A percentile compares a stretch with the other conserved stretches of the same genome.
Conservation (phyloP, 1,140 invertebrate genomes). For the Macrotrachela quadricornifera region DNA sequence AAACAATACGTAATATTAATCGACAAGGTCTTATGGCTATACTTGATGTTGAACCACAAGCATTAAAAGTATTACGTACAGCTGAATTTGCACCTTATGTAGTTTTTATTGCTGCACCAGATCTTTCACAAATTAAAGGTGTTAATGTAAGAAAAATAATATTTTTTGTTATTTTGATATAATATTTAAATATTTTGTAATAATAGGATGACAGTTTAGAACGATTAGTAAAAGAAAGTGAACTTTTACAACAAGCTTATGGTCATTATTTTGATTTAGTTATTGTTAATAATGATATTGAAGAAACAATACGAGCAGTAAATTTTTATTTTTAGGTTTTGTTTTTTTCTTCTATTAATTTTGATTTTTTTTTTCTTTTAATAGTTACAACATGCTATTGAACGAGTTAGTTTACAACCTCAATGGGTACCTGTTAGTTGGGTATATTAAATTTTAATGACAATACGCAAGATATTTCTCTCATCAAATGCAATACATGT, state of each 20-base stretch:
- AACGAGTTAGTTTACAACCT: slow-evolving; percentile 61
- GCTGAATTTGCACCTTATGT: slow-evolving; percentile 86
- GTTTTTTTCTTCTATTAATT: too few relatives aligned
- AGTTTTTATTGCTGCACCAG: slow-evolving; percentile 86
- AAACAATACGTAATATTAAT: slow-evolving; percentile 89
- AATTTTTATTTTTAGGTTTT: too few relatives aligned
- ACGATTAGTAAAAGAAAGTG: slow-evolving; percentile 75
- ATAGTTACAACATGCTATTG: slow-evolving; percentile 63
- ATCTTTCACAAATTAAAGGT: slow-evolving; percentile 68
- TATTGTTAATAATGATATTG: slow-evolving; percentile 96
- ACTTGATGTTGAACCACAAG: slow-evolving; percentile 73
- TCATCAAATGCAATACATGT: too few relatives aligned
- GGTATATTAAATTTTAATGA: slow-evolving; percentile 20
- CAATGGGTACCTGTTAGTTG: slow-evolving; percentile 58
- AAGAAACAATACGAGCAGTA: slow-evolving; percentile 64
- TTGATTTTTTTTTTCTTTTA: too few relatives aligned
- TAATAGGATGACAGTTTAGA: slow-evolving; percentile 59
- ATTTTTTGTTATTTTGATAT: too few relatives aligned
- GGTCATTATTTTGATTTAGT: slow-evolving; percentile 93
- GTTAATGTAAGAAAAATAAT: slow-evolving; percentile 31
- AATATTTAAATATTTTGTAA: too few relatives aligned
- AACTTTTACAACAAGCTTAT: slow-evolving; percentile 76
- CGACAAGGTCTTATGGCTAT: slow-evolving; percentile 85
- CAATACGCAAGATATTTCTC: too few relatives aligned
- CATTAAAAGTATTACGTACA: slow-evolving; percentile 78